Evolutionary conservation across 2,797 vertebrate genomes (phyloP).

Genomic region (Synaphobranchus kaupii): DNA sequence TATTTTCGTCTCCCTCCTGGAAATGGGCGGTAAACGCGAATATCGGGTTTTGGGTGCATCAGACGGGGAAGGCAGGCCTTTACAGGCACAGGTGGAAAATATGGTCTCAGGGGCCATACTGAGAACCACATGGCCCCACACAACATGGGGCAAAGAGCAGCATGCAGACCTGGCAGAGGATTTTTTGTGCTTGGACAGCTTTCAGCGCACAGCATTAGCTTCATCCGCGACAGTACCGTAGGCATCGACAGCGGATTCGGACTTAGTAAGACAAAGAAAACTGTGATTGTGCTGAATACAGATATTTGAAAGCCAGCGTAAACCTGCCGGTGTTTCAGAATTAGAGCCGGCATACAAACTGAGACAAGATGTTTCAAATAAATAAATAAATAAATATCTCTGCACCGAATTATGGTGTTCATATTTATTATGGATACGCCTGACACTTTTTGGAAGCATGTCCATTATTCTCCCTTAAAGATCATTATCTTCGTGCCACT

Average conservation of each 20-base stretch:
- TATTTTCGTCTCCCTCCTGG: conserved; percentile 47
- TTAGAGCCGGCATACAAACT: not conserved
- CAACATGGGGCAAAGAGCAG: conserved; percentile 76
- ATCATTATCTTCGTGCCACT: not conserved
- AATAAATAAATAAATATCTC: not conserved
- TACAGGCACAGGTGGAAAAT: conserved; percentile 75
- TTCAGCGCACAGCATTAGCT: conserved; percentile 56
- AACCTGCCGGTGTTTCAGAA: not conserved
- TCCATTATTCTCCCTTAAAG: conserved; percentile 17
- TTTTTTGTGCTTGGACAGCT: conserved; percentile 47
- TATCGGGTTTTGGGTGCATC: conserved; percentile 50
- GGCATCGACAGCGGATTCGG: conserved; percentile 39
- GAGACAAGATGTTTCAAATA: not conserved
- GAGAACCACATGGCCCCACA: conserved; percentile 80
- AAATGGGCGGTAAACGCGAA: conserved; percentile 58
- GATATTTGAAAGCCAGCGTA: not conserved
- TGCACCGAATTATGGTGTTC: not conserved
- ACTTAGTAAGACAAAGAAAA: conserved; percentile 47
- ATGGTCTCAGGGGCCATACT: conserved; percentile 67
- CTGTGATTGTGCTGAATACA: conserved; percentile 8
- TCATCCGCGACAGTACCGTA: conserved; percentile 46
- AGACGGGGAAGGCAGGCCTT: conserved; percentile 44
- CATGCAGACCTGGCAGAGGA: conserved; percentile 53
- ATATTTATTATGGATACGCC: not conserved
- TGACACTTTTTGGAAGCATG: conserved; percentile 11